Conservation (phyloP, 2,888 invertebrate species). For the Caenorhabditis sp. region DNA sequence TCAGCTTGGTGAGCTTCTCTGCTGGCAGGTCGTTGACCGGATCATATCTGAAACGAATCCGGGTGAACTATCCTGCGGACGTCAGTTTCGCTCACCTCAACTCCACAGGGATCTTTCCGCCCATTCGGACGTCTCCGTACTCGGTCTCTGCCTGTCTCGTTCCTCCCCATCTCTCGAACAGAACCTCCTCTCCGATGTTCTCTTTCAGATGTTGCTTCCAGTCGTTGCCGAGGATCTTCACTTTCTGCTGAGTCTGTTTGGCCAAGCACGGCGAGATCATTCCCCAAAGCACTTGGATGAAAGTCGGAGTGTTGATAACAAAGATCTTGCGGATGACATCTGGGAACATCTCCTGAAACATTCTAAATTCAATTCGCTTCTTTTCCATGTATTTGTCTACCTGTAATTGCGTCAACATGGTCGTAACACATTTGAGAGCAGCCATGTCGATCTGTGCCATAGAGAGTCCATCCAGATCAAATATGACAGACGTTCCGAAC, state of each 20-base stretch:
- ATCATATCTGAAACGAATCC: conserved; percentile 61
- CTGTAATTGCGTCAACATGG: conserved; percentile 72
- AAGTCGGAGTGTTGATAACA: conserved; percentile 72
- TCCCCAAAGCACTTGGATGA: conserved; percentile 74
- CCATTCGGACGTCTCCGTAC: conserved; percentile 73
- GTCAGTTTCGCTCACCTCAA: conserved; percentile 44
- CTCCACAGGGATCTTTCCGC: conserved; percentile 72
- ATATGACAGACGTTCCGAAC: conserved; percentile 74
- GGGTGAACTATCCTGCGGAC: not conserved
- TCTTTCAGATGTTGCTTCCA: conserved; percentile 74
- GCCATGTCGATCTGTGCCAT: conserved; percentile 69
- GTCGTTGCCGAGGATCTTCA: conserved; percentile 72
- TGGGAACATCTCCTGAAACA: conserved; percentile 73
- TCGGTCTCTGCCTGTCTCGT: conserved; percentile 65
- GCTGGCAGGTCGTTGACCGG: conserved; percentile 65
- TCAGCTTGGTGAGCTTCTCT: conserved; percentile 67
- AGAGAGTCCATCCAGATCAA: conserved; percentile 73
- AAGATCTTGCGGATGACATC: conserved; percentile 75
- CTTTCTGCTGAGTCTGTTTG: conserved; percentile 75
- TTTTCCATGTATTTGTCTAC: conserved; percentile 28
- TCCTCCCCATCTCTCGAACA: conserved; percentile 76
- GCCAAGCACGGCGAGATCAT: conserved; percentile 72
- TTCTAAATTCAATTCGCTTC: not conserved
- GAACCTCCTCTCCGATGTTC: conserved; percentile 70
- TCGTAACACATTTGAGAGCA: conserved; percentile 69